Conservation (phyloP, 2,113 vertebrate species). For the Ariopsis seemanni region DNA sequence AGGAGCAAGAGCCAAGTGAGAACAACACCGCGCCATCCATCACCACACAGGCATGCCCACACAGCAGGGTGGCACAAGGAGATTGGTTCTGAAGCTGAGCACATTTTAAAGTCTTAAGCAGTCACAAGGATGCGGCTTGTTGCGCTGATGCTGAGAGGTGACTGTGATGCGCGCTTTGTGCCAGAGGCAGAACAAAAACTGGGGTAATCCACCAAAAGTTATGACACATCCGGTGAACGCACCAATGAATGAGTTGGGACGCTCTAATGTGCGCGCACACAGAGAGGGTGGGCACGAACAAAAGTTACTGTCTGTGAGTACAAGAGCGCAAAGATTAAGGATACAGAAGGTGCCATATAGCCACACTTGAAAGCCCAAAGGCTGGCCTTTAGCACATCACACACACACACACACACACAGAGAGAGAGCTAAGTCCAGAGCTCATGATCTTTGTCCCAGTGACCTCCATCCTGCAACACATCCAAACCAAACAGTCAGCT, state of each 20-base stretch:
- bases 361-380: not conserved
- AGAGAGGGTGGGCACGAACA: not conserved
- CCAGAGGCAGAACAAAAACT: slow-evolving; percentile 56
- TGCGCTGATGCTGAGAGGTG: not conserved
- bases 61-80: not conserved
- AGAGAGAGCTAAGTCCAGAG: slow-evolving; percentile 52
- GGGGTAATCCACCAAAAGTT: slow-evolving; percentile 76
- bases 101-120: slow-evolving; percentile 8
- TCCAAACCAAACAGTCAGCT: slow-evolving; percentile 47
- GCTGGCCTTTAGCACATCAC: slow-evolving; percentile 8
- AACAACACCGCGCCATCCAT: not conserved
- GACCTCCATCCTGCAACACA: slow-evolving; percentile 48
- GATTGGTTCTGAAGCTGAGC: slow-evolving; percentile 41
- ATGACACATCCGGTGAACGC: slow-evolving; percentile 73
- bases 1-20: slow-evolving; percentile 56
- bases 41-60: not conserved
- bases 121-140: not conserved
- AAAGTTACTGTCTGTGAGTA: not conserved
- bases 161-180: not conserved
- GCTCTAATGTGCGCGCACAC: not conserved
- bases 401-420: not conserved
- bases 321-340: slow-evolving; percentile 18
- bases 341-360: not conserved
- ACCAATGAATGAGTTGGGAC: slow-evolving; percentile 73
- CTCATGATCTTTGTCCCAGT: slow-evolving; percentile 53